phyloP scores from a whole-genome alignment of 2,888 invertebrate species.

The Eumacrocentrus americanus region DNA sequence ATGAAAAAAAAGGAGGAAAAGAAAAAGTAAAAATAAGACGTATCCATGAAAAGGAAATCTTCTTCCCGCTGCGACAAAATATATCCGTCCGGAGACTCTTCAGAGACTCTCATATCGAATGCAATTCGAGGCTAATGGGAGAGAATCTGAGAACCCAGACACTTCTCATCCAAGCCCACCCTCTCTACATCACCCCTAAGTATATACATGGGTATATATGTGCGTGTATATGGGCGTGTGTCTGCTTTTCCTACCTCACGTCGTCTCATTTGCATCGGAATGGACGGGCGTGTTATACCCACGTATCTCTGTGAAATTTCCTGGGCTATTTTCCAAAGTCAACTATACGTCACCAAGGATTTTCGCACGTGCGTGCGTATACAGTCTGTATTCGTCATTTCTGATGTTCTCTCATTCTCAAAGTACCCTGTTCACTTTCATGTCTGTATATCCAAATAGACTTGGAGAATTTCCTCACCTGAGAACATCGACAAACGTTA shows the following conservation, averaged over 20 bases:
- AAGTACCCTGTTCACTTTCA: too few species aligned
- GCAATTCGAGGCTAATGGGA: constrained; percentile 40
- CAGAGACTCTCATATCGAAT: constrained; percentile 36
- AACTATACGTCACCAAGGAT: constrained; percentile 29
- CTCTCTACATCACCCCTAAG: too few species aligned
- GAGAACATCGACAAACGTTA: too few species aligned
- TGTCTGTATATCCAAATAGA: too few species aligned
- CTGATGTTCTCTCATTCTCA: not conserved
- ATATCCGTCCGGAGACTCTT: constrained; percentile 26
- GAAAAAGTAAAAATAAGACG: constrained; percentile 5
- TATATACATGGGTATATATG: too few species aligned
- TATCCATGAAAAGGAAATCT: constrained; percentile 2
- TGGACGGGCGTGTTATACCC: constrained; percentile 34
- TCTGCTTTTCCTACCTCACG: constrained; percentile 28
- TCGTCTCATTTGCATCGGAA: constrained; percentile 45
- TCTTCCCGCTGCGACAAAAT: constrained; percentile 22
- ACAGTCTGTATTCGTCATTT: not conserved
- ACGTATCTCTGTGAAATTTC: constrained; percentile 30
- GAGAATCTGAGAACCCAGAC: constrained; percentile 27
- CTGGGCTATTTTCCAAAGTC: constrained; percentile 42
- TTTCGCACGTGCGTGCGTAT: not conserved
- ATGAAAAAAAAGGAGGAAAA: not conserved
- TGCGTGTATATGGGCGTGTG: not conserved
- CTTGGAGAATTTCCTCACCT: too few species aligned
- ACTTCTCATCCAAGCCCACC: constrained; percentile 6